phyloP scores from a whole-genome alignment of 1,140 invertebrate species.

The Drosophila asahinai region DNA sequence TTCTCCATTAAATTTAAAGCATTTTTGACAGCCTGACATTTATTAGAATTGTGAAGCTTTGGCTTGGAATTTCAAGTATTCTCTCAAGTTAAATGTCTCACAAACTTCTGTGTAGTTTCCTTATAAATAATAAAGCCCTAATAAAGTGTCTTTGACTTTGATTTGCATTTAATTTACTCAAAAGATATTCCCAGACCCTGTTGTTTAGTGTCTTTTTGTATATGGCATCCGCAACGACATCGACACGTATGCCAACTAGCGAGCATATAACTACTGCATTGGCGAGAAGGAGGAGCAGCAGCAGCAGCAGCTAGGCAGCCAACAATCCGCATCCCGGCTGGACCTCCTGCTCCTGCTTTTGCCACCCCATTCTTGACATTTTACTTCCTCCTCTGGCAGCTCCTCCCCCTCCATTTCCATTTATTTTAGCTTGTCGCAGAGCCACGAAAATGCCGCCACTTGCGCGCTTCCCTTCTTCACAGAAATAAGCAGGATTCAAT shows the following conservation, averaged over 20 bases:
- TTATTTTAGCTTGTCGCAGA: constrained; percentile 23
- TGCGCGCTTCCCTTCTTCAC: constrained; percentile 38
- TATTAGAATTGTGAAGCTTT: constrained; percentile 10
- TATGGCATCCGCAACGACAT: constrained; percentile 3
- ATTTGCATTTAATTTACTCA: not conserved
- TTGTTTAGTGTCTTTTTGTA: constrained; percentile 22
- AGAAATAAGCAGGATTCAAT: constrained; percentile 67
- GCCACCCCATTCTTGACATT: constrained; percentile 13
- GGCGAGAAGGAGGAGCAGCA: constrained; percentile 29
- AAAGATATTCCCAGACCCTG: not conserved
- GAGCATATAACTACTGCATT: constrained; percentile 61
- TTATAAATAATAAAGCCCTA: constrained; percentile 2
- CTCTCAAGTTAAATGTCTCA: not conserved
- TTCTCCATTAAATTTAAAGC: constrained; percentile 6
- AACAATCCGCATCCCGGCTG: constrained; percentile 34
- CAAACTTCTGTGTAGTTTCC: not conserved
- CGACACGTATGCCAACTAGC: constrained; percentile 36
- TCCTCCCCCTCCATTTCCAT: constrained; percentile 8
- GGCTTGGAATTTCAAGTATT: not conserved
- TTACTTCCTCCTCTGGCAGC: constrained; percentile 6
- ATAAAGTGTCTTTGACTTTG: not conserved
- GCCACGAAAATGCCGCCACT: constrained; percentile 61
- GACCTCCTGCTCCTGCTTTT: constrained; percentile 5
- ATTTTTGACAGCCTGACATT: constrained; percentile 18
- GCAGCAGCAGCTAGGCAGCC: not conserved